Evolutionary conservation across 92 coral and sea anemone species (phyloP), one percentile per base, ranked within the genome.

Genomic region (Phenganax marumi): DNA sequence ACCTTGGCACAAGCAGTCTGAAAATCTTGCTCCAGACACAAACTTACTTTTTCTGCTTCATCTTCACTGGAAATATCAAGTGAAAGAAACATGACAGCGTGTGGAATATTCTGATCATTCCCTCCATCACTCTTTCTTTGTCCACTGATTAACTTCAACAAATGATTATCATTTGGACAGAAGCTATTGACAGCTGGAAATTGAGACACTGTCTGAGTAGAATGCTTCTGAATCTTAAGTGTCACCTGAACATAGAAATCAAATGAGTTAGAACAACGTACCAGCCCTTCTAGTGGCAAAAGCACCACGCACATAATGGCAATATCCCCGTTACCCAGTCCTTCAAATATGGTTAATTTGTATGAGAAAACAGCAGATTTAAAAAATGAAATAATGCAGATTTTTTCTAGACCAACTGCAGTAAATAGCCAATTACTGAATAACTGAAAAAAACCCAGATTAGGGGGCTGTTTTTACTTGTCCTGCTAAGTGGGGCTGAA

Each of bases 141-240:
- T 43, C 98, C 98, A 87, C 96, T 95, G 50, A 95, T 92, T 75
- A 95, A 76, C 68, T 92, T 92, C 68, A 95, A 88, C 65, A 95
- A 86, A 77, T 95, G 98, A 69, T 88, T 92, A 76, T 95, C 98
- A 72, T 89, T 93, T 80, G 90, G 91, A 60, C 80, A 75, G 0
- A 89, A 91, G 48, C 82, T 57, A 46, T 73, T 70, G n/a, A 77
- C 83, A 24, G 76, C 46, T 50, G 79, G 90, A 43, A 86, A 89
- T 68, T 85, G 89, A 65, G 91, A 86, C 18, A 78, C 63, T 10
- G 93, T 43, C 5, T 91, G 86, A 39, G 90, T 91, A 50, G 86
- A 80, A 51, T 77, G 82, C 71, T 97, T 88, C 80, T 94, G 94
- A 51, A 94, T 90, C n/a, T 90, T 90, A 1, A 94, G 91, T 47